Base-by-base conservation (phyloP, 2,888 invertebrate genomes). In the Drosophila rellima region DNA sequence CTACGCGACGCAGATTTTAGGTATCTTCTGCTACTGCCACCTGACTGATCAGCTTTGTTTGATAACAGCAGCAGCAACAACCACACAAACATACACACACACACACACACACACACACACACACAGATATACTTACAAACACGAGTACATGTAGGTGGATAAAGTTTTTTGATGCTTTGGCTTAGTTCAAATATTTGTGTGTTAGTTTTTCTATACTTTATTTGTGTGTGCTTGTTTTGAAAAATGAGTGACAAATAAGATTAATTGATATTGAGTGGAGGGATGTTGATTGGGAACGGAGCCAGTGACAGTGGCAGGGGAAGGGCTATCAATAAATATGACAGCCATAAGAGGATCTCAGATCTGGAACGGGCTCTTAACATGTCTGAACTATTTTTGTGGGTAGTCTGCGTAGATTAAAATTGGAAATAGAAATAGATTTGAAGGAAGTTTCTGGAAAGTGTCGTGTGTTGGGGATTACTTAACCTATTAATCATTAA, bases 31-130 rank as follows among this genome's bases (percentile, higher is more conserved):
- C 82, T 74, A 68, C 82, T 85, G 88, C 87, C 89, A 83, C 83
- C 89, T 83, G 83, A 88, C 89, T 83, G 83, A 83, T 83, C 89
- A 88, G 89, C 83, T 81, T 88, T 83, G 89, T 88, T 87, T 83
- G 83, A 83, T 89, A 89, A 84, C 89, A 83, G 57, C 68, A 64
- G 20, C 65, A 55, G 33, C 64, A 65, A 40, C 57, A 61, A 54
- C 45, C 33, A 47, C 26, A 56, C 11, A 15, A 13, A 37, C 17
- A 35, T 15, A 31, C 20, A 56, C 33, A 37, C 54, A 45, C 26
- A 37, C 37, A n/a, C 20, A 37, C n/a, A 37, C 7, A 40, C 17
- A 18, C 31, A 52, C 13, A 17, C 5, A 26, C 39, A 35, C 33
- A 13, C 11, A 13, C 13, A 33, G 13, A 3, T 0, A 31, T 5